These are phyloP conservation scores for Zaprionus africanus DNA, from an alignment of 1,140 invertebrate genomes.

Conservation along the genomic window DNA sequence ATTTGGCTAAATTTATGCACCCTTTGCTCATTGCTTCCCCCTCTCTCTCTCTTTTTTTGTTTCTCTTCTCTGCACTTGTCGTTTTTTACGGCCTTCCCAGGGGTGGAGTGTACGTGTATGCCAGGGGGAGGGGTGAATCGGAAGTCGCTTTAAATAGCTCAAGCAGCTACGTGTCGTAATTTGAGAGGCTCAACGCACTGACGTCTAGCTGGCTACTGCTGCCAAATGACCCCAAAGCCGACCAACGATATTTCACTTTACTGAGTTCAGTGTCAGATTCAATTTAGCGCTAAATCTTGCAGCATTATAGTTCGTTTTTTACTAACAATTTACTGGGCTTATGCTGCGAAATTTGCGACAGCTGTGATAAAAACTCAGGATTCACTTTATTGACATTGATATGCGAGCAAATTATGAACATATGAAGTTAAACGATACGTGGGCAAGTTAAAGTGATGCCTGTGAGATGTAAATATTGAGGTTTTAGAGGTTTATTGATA, in stretches of 20 bases:
- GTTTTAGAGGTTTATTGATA: no score
- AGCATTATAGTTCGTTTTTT: constrained; percentile 39
- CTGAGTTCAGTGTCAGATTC: constrained; percentile 66
- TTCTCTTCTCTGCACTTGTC: constrained; percentile 63
- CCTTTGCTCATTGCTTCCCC: constrained; percentile 45
- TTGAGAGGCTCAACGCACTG: constrained; percentile 61
- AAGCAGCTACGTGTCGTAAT: constrained; percentile 51
- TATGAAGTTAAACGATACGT: background rate
- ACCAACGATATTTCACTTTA: constrained; percentile 73
- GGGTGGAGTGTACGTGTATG: background rate
- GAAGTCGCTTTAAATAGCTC: constrained; percentile 42
- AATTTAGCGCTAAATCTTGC: constrained; percentile 56
- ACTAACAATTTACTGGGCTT: constrained; percentile 34
- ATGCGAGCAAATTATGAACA: constrained; percentile 2
- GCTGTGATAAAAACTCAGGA: constrained; percentile 16
- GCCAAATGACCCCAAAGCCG: constrained; percentile 68
- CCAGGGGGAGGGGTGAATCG: constrained; percentile 2
- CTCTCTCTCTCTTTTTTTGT: background rate
- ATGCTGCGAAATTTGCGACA: constrained; percentile 11
- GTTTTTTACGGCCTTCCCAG: constrained; percentile 56
- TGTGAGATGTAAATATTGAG: no score
- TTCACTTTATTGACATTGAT: constrained; percentile 6
- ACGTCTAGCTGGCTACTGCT: constrained; percentile 62
- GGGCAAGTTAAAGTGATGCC: background rate
- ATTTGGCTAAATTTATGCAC: constrained; percentile 81